These are phyloP conservation scores for Crypturellus undulatus DNA, from an alignment of 2,113 vertebrate genomes.

Conservation along the genomic window DNA sequence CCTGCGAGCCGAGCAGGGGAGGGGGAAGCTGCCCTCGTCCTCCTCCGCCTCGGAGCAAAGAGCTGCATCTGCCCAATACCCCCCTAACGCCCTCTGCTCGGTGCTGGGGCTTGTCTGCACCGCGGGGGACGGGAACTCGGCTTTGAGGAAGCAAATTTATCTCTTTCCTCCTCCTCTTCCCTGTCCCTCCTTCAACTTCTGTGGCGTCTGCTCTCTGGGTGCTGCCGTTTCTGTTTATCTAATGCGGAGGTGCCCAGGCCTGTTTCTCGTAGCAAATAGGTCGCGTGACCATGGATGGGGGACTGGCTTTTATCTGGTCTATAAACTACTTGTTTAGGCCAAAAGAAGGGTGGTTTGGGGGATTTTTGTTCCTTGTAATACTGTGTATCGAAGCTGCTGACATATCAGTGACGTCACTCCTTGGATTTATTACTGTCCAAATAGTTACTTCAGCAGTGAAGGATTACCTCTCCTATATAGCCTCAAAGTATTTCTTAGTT, in stretches of 20 bases:
- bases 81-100: not conserved
- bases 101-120: not conserved
- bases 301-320: not conserved
- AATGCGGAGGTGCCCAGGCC: not conserved
- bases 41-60: not conserved
- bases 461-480: not conserved
- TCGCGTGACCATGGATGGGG: not conserved
- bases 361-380: not conserved
- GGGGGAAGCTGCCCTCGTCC: not conserved
- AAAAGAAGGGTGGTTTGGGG: not conserved
- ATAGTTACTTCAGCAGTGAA: not conserved
- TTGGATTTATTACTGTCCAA: not conserved
- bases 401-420: not conserved
- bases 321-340: not conserved
- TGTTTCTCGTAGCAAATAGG: not conserved
- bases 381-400: not conserved
- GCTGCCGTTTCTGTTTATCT: not conserved
- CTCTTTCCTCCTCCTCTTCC: not conserved
- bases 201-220: not conserved
- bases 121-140: not conserved
- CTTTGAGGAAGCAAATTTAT: conserved; percentile 2
- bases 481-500: not conserved
- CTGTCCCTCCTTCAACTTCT: not conserved
- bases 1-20: too few species aligned
- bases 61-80: not conserved